Evolutionary conservation across 1,140 invertebrate species (phyloP).

Genomic region (Ganaspis sp.): DNA sequence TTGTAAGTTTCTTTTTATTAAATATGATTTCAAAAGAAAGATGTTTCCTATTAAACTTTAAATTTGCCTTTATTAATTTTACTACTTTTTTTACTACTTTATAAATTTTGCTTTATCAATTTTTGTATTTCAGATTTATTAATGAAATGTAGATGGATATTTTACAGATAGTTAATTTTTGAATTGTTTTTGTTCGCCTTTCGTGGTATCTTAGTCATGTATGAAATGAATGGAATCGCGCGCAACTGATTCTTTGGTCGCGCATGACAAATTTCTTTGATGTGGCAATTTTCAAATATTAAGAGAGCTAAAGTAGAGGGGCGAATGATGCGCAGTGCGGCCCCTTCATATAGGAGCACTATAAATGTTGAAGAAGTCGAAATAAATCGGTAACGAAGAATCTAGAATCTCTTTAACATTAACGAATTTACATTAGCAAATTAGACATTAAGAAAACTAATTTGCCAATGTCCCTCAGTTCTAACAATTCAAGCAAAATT

Average conservation of each 20-base stretch:
- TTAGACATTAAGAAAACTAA: no score
- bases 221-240: not conserved
- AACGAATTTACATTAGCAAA: no score
- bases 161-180: no score
- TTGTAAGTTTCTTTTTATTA: no score
- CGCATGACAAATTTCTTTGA: constrained; percentile 58
- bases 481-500: not conserved
- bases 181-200: not conserved
- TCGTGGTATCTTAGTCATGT: not conserved
- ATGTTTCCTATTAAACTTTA: no score
- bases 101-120: no score
- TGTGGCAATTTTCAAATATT: constrained; percentile 63
- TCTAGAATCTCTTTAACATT: constrained; percentile 21
- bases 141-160: no score
- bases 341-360: constrained; percentile 73
- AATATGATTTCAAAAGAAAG: no score
- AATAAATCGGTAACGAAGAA: constrained; percentile 1
- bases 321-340: constrained; percentile 75
- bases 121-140: no score
- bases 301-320: constrained; percentile 68
- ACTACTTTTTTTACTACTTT: no score
- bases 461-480: not conserved
- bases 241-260: constrained; percentile 38
- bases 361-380: constrained; percentile 64
- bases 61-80: no score